A percentile compares a stretch with the other conserved stretches of the same genome.
These are phyloP conservation scores for Corydoras maculifer DNA, from an alignment of 2,113 vertebrate genomes.

Conservation along the genomic window DNA sequence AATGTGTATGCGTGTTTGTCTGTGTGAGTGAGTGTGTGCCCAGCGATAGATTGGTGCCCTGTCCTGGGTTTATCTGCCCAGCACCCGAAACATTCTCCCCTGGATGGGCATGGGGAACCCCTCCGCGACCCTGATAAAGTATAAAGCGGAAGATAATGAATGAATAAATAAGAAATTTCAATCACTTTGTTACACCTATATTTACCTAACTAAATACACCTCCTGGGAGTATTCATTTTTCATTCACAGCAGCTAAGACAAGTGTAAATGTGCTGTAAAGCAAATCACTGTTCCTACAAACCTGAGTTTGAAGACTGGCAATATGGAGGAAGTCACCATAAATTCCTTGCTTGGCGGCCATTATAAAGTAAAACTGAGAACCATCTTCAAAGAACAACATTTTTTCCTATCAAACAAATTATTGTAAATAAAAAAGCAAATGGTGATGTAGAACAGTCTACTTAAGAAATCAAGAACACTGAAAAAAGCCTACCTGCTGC, in stretches of 20 bases:
- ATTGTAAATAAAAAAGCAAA: neutral
- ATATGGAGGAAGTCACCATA: conserved; percentile 72
- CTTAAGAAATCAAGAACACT: no score
- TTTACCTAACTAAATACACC: no score
- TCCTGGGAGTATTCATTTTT: neutral
- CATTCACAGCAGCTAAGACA: neutral
- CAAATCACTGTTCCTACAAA: neutral
- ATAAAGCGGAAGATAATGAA: no score
- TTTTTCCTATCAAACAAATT: conserved; percentile 56
- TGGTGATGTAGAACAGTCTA: neutral
- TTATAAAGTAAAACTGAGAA: conserved; percentile 63
- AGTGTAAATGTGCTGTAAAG: neutral
- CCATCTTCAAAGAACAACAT: conserved; percentile 66
- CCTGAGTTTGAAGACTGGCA: conserved; percentile 37
- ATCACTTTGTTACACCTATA: no score
- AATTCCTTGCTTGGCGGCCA: conserved; percentile 71
- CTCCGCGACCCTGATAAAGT: no score
- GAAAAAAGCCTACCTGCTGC: conserved; percentile 58
- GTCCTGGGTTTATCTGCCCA: no score
- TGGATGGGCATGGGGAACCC: no score
- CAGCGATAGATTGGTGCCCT: no score
- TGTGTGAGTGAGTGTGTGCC: no score
- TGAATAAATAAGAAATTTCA: no score
- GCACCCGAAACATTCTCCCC: no score
- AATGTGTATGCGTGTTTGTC: no score